Evolutionary conservation across 2,113 vertebrate genomes (phyloP).

Genomic region (Pleuronectes platessa): DNA sequence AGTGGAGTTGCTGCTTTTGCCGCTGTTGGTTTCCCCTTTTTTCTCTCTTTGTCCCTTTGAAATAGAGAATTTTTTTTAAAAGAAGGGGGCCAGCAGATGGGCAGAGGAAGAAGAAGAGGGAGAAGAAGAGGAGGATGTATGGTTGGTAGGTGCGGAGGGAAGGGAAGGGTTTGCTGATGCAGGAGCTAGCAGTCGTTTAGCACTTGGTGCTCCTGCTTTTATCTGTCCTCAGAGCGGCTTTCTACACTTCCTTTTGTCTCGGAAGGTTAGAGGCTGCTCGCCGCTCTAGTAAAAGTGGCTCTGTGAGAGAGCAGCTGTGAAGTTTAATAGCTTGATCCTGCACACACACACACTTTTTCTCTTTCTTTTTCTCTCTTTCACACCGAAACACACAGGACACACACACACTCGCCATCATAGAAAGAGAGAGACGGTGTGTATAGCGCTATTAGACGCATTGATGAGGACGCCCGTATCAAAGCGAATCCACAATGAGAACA

Average conservation of each 20-base stretch:
- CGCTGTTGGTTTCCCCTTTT: conserved; percentile 63
- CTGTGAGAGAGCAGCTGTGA: conserved; percentile 58
- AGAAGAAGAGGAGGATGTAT: conserved; percentile 11
- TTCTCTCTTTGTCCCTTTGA: conserved; percentile 66
- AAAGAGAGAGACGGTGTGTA: conserved; percentile 11
- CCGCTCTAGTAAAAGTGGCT: conserved; percentile 53
- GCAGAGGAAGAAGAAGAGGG: conserved; percentile 9
- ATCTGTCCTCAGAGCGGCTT: conserved; percentile 73
- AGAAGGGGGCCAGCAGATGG: conserved; percentile 30
- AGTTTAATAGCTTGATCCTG: conserved; percentile 61
- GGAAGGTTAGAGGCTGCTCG: conserved; percentile 54
- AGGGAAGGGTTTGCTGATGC: background rate
- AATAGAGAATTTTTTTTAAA: conserved; percentile 55
- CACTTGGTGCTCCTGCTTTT: conserved; percentile 70
- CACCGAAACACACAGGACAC: conserved; percentile 9
- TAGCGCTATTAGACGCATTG: conserved; percentile 62
- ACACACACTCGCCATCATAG: conserved; percentile 23
- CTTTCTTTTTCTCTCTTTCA: background rate
- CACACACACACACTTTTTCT: background rate
- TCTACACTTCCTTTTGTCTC: conserved; percentile 77
- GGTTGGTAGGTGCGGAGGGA: conserved; percentile 21
- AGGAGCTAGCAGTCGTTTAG: conserved; percentile 74
- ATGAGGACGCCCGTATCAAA: conserved; percentile 66
- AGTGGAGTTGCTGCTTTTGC: conserved; percentile 70
- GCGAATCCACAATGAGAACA: conserved; percentile 70